A percentile compares a stretch with the other conserved stretches of the same genome.
These are phyloP conservation scores for Eidolon dupreanum DNA, from an alignment of 2,797 vertebrate species.

Conservation along the genomic window DNA sequence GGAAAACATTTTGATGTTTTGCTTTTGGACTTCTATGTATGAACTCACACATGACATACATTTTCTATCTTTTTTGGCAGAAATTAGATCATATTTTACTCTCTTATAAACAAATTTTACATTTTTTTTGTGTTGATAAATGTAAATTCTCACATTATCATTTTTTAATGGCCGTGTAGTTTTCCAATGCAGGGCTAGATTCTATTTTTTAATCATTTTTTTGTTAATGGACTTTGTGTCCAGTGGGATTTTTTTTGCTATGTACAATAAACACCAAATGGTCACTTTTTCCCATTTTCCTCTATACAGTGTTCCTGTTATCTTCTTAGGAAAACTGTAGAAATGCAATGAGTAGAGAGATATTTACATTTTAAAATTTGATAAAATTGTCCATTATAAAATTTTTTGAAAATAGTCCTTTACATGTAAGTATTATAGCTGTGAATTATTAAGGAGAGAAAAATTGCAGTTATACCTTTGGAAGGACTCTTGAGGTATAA, in stretches of 20 bases:
- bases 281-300: not conserved
- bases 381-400: not conserved
- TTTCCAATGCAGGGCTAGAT: not conserved
- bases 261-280: not conserved
- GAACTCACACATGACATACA: not conserved
- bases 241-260: not conserved
- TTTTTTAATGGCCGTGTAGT: constrained; percentile 16
- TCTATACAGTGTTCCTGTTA: not conserved
- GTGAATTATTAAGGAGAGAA: not conserved
- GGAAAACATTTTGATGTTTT: not conserved
- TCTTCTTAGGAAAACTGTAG: not conserved
- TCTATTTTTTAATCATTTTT: not conserved
- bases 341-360: not conserved
- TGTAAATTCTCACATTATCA: not conserved
- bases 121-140: not conserved
- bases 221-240: not conserved
- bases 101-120: not conserved
- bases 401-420: not conserved
- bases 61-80: not conserved
- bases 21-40: not conserved
- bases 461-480: not conserved
- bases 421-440: not conserved
- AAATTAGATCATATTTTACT: not conserved
- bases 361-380: not conserved
- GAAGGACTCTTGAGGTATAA: not conserved